phyloP scores from a whole-genome alignment of 2,888 invertebrate species.

The Acrobasis consociella region DNA sequence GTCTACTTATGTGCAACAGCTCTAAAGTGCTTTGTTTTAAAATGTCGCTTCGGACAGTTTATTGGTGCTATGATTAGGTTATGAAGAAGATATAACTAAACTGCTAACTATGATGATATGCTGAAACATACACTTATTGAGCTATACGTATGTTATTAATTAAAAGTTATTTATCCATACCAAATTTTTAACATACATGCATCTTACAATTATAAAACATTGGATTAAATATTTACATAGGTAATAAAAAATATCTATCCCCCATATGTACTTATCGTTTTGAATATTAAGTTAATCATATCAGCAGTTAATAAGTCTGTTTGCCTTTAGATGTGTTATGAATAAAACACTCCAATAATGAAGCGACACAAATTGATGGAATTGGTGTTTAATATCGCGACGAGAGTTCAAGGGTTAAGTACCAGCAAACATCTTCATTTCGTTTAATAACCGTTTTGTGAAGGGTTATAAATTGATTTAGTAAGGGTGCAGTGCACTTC shows the following conservation, averaged over 20 bases:
- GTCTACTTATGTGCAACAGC: background rate
- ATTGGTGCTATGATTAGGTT: too few relatives aligned
- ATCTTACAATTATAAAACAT: background rate
- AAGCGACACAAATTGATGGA: constrained; percentile 62
- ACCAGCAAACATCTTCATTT: constrained; percentile 70
- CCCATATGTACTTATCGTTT: constrained; percentile 27
- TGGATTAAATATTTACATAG: background rate
- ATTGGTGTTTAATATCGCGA: constrained; percentile 46
- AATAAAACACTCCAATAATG: constrained; percentile 44
- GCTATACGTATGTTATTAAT: too few relatives aligned
- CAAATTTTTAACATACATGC: background rate
- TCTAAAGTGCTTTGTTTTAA: too few relatives aligned
- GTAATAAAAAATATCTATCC: constrained; percentile 16
- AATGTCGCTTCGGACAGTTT: too few relatives aligned
- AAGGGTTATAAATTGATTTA: constrained; percentile 57
- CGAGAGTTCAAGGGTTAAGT: constrained; percentile 70
- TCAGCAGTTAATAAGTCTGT: constrained; percentile 38
- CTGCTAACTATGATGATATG: too few relatives aligned
- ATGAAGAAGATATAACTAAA: too few relatives aligned
- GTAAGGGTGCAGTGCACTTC: constrained; percentile 40
- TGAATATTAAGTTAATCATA: constrained; percentile 31
- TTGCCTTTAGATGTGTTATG: constrained; percentile 29
- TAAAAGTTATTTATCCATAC: too few relatives aligned
- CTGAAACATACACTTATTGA: too few relatives aligned
- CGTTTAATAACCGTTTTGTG: constrained; percentile 56